Evolutionary conservation across 2,113 vertebrate species (phyloP), one percentile per base, ranked within the genome.

Genomic region (Hypanus sabinus): DNA sequence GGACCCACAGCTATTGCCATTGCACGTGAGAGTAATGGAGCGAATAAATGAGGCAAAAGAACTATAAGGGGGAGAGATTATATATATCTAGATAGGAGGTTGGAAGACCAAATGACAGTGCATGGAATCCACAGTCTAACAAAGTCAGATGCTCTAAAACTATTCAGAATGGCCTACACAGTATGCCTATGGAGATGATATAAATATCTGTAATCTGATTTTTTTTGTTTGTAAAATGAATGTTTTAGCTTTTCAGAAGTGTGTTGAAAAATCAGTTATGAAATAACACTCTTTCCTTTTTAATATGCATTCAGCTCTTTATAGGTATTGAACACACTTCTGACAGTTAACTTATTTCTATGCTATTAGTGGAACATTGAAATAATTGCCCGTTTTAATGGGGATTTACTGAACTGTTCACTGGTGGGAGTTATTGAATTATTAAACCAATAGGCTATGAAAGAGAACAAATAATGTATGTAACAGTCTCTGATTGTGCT

Each of bases 191-290:
- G 46, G 36, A 22, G 36, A 46, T 81, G 38, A 22, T 18, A 14
- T 83, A 38, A 83, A 83, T 87, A 87, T 87, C 46, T 3, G 36
- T 81, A 81, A 81, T 12, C 83, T 87, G 75, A 76, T 30, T 76
- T 76, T 76, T 76, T 30, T 76, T 76, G 24, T 76, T 30, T 76
- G 4, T 7, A 16, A 68, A 76, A 76, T 76, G 24, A 27, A 24
- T 30, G 22, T 27, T 46, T 3, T 10, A 85, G 55, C 24, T 24
- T 57, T 60, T 30, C 10, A 27, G 46, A 8, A 87, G 46, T 55
- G 38, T 83, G 55, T 22, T 27, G 8, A 30, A 3, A 24, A 60
- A 2, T 83, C 55, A 5, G 81, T 22, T 60, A 12, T 57, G 27
- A 87, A 22, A 24, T 83, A 2, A 30, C 38, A 14, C 9, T 87